phyloP scores from a whole-genome alignment of 2,797 vertebrate species.

The Alauda arvensis region DNA sequence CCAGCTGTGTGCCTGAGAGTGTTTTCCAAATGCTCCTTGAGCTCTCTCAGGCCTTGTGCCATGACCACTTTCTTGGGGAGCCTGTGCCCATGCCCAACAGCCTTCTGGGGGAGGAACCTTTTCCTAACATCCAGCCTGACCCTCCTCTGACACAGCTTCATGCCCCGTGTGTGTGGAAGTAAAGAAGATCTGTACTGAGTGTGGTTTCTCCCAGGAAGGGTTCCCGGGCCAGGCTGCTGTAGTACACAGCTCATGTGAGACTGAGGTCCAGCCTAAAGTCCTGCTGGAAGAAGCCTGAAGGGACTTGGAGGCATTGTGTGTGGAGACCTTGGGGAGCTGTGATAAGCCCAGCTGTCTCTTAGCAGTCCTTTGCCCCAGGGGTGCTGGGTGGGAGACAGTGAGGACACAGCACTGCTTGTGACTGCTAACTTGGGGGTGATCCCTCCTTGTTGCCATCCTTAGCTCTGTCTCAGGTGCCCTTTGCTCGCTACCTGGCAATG shows the following conservation, averaged over 20 bases:
- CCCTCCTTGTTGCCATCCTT: conserved; percentile 36
- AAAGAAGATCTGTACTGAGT: not conserved
- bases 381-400: not conserved
- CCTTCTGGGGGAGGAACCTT: not conserved
- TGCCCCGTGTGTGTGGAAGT: not conserved
- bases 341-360: not conserved
- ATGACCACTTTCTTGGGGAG: not conserved
- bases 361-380: not conserved
- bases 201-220: not conserved
- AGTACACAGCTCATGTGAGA: fast-evolving
- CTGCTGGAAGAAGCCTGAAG: not conserved
- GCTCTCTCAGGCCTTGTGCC: not conserved
- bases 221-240: not conserved
- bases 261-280: not conserved
- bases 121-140: not conserved
- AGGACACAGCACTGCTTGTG: not conserved
- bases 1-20: not conserved
- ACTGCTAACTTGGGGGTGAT: not conserved
- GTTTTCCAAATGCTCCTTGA: not conserved
- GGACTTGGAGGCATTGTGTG: not conserved
- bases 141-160: not conserved
- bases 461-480: conserved; percentile 84
- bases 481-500: conserved; percentile 94
- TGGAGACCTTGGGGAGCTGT: not conserved
- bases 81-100: not conserved